These are phyloP conservation scores for Balaeniceps rex DNA, from an alignment of 2,113 vertebrate genomes.

Conservation along the genomic window DNA sequence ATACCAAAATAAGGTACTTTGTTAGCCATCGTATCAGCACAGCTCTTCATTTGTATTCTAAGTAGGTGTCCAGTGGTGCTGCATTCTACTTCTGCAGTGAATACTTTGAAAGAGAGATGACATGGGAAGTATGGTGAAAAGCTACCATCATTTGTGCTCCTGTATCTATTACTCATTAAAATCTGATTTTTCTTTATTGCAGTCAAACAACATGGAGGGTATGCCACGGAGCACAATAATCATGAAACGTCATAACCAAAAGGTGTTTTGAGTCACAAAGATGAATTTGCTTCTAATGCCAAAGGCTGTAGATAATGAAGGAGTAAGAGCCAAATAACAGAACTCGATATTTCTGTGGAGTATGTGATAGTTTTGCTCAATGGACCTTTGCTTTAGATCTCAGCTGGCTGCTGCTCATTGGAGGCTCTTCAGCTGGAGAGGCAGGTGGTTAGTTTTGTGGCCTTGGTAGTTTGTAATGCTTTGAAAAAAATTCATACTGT, in stretches of 20 bases:
- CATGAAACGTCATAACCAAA: not conserved
- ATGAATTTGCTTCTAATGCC: not conserved
- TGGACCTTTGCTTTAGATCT: not conserved
- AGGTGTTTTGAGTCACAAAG: not conserved
- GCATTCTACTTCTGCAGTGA: not conserved
- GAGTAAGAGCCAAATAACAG: not conserved
- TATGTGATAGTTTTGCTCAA: not conserved
- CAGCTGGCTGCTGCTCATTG: not conserved
- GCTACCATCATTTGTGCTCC: not conserved
- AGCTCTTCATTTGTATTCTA: not conserved
- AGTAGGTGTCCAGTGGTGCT: not conserved
- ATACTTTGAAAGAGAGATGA: not conserved
- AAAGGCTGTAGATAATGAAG: not conserved
- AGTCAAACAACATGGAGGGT: not conserved
- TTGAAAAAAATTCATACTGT: not conserved
- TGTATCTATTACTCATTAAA: not conserved
- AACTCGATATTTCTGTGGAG: not conserved
- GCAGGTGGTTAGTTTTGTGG: not conserved
- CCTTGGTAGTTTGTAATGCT: not conserved
- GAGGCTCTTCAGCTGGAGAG: not conserved
- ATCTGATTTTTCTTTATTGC: not conserved
- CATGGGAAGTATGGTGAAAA: not conserved
- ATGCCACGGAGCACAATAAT: not conserved
- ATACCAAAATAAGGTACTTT: not conserved
- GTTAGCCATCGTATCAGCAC: not conserved